phyloP scores from a whole-genome alignment of 23 tunicate species.

The Trididemnum miniatum region DNA sequence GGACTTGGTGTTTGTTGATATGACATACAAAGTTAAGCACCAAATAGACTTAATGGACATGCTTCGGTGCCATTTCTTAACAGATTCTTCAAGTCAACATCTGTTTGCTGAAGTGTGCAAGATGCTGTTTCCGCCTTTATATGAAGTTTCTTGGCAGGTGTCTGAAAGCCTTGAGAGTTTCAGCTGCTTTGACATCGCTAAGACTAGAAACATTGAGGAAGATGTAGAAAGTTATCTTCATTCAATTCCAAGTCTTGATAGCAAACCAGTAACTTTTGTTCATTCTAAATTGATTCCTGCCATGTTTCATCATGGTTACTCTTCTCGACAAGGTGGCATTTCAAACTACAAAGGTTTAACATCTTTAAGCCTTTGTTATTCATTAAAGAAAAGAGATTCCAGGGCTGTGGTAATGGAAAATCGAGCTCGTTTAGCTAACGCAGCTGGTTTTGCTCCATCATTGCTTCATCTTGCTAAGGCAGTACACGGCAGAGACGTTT shows the following conservation, averaged over 20 bases:
- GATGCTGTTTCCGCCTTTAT: background rate
- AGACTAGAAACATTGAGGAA: no score
- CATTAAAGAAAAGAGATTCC: constrained; percentile 46
- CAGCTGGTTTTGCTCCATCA: constrained; percentile 29
- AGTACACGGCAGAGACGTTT: constrained; percentile 73
- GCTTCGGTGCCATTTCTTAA: background rate
- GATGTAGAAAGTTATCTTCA: background rate
- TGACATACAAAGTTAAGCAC: background rate
- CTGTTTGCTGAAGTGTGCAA: background rate
- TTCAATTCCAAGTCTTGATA: constrained; percentile 1
- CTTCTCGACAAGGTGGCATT: constrained; percentile 61
- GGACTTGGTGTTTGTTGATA: no score
- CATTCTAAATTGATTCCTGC: constrained; percentile 52
- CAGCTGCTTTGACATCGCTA: background rate
- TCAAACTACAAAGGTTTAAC: constrained; percentile 50
- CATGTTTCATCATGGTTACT: constrained; percentile 61
- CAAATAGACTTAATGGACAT: background rate
- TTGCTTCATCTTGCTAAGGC: constrained; percentile 64
- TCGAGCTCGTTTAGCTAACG: constrained; percentile 37
- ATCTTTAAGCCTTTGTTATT: constrained; percentile 62
- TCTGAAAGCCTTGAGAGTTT: background rate
- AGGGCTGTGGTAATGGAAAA: constrained; percentile 58
- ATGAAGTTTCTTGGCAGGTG: background rate
- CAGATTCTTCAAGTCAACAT: background rate
- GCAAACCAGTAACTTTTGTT: background rate